Evolutionary conservation across 2,113 vertebrate species (phyloP).

Genomic region (Pygoscelis antarcticus): DNA sequence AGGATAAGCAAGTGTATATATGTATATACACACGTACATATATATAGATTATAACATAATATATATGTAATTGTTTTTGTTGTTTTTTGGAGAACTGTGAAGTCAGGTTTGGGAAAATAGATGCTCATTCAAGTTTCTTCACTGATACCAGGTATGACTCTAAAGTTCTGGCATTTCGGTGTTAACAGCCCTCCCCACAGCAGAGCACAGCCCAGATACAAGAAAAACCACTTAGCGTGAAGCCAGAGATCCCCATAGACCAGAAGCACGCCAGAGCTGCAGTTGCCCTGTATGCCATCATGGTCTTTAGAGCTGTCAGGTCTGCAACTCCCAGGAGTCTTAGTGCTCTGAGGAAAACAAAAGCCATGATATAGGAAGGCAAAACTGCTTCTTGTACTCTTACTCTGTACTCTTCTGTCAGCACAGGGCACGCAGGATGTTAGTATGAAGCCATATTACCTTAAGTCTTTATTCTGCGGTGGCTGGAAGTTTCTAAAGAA

Average conservation of each 20-base stretch:
- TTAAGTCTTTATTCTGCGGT: not conserved
- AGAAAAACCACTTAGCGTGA: rapidly evolving
- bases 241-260: not conserved
- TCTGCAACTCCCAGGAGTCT: not conserved
- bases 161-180: not conserved
- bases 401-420: not conserved
- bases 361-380: not conserved
- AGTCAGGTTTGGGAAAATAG: not conserved
- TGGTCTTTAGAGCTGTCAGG: not conserved
- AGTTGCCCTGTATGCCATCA: not conserved
- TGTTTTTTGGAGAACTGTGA: not conserved
- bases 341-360: not conserved
- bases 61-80: not conserved
- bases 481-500: not conserved
- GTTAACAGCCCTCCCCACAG: not conserved
- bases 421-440: not conserved
- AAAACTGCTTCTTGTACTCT: not conserved
- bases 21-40: rapidly evolving
- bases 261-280: not conserved
- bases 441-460: not conserved
- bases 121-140: not conserved
- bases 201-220: not conserved
- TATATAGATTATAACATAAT: no score
- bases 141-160: not conserved
- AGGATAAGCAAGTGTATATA: not conserved